These are phyloP conservation scores for Hyposoter didymator DNA, from an alignment of 2,888 invertebrate species.

Conservation along the genomic window DNA sequence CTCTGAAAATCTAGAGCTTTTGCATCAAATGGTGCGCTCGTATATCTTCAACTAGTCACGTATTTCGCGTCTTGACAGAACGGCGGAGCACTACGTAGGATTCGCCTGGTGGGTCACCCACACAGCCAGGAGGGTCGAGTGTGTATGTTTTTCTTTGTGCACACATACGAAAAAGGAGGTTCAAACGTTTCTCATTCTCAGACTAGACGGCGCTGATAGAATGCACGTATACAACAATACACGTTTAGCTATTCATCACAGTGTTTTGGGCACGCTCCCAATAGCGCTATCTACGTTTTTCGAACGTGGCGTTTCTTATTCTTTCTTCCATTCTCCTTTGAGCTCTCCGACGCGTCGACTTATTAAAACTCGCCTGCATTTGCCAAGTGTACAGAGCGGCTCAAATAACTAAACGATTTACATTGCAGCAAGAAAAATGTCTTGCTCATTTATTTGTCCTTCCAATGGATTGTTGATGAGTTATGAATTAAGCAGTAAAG, in stretches of 20 bases:
- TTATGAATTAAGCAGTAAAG: not conserved
- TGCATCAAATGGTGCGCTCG: conserved; percentile 38
- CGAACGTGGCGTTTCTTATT: conserved; percentile 52
- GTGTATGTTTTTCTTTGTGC: not conserved
- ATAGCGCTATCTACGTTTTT: conserved; percentile 24
- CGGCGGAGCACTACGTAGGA: conserved; percentile 8
- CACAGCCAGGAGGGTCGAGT: not conserved
- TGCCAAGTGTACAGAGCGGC: conserved; percentile 18
- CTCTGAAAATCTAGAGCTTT: conserved; percentile 42
- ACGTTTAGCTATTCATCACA: conserved; percentile 35
- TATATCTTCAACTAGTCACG: conserved; percentile 49
- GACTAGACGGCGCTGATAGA: conserved; percentile 39
- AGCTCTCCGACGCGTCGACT: conserved; percentile 36
- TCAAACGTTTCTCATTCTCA: conserved; percentile 27
- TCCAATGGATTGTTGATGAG: not conserved
- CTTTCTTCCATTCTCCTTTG: conserved; percentile 56
- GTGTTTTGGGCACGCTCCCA: conserved; percentile 35
- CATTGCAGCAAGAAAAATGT: not conserved
- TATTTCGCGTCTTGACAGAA: conserved; percentile 41
- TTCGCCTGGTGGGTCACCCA: conserved; percentile 4
- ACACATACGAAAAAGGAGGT: not conserved
- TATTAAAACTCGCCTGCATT: conserved; percentile 41
- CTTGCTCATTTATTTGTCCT: not conserved
- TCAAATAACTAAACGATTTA: not conserved
- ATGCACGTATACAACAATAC: conserved; percentile 42